Conservation (phyloP, 2,797 vertebrate species). For the Molossus alvarezi region DNA sequence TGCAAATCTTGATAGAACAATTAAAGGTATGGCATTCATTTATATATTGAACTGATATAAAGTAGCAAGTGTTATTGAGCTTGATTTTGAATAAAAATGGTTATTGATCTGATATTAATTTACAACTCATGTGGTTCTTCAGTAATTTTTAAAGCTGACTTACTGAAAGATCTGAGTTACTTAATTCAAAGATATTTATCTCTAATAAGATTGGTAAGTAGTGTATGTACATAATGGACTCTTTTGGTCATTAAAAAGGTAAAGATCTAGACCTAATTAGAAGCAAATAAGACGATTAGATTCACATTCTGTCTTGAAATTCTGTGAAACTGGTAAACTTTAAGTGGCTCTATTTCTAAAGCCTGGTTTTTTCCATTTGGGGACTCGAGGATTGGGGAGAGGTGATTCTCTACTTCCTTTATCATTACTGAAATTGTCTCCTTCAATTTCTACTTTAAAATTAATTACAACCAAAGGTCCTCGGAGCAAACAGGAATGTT, state of each 20-base stretch:
- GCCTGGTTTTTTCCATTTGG: slow-evolving; percentile 8
- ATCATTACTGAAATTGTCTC: slow-evolving; percentile 56
- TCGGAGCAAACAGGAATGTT: slow-evolving; percentile 29
- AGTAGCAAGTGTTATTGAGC: slow-evolving; percentile 19
- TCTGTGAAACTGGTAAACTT: slow-evolving; percentile 29
- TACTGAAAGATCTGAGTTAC: background rate
- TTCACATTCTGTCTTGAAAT: slow-evolving; percentile 55
- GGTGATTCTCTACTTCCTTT: slow-evolving; percentile 11
- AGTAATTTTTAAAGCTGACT: slow-evolving; percentile 62
- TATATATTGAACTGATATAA: slow-evolving; percentile 20
- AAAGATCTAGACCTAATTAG: slow-evolving; percentile 24
- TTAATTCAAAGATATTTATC: slow-evolving; percentile 44
- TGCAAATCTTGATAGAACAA: slow-evolving; percentile 99
- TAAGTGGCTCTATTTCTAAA: slow-evolving; percentile 15
- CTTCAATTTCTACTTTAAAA: slow-evolving; percentile 59
- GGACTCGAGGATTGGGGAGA: background rate
- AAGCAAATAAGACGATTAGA: slow-evolving; percentile 46
- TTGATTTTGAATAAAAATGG: slow-evolving; percentile 36
- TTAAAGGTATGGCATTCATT: slow-evolving; percentile 93
- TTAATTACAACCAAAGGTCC: slow-evolving; percentile 66
- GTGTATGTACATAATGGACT: background rate
- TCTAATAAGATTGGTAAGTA: slow-evolving; percentile 41
- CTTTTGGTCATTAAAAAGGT: slow-evolving; percentile 44
- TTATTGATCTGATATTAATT: slow-evolving; percentile 44
- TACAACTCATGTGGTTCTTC: background rate